Evolutionary conservation across 2,797 vertebrate genomes (phyloP), one percentile per base, ranked within the genome.

Genomic region (Aldrovandia affinis): DNA sequence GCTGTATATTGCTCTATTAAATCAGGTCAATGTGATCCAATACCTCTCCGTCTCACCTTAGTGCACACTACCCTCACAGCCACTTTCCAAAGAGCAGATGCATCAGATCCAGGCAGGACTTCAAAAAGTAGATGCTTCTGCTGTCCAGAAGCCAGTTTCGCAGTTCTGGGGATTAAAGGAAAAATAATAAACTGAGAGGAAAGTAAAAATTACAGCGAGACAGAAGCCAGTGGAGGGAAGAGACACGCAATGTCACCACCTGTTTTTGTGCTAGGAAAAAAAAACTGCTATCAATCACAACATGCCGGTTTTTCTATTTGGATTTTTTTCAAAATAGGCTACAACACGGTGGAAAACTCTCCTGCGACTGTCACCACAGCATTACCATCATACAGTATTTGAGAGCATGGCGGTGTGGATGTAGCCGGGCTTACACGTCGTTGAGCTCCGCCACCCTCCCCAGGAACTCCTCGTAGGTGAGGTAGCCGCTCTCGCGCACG

Each of bases 41-140:
- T 47, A 50, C 22, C 44, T 73, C n/a, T 42, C 42, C 5, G 28
- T 50, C 93, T 96, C 92, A 99, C 98, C 96, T 99, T 99, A 65
- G 98, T 99, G 87, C 98, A 99, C 85, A 99, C 95, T 59, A 99
- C 92, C 68, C 97, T 96, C 86, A 99, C 98, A 0, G 95, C 93
- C 87, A 99, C 96, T 90, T 99, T 99, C 98, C 98, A 99, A 91
- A 99, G 93, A 44, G 97, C 97, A n/a, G 97, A 95, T 68, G 97
- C 92, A 87, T 99, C 98, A 5, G 98, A 98, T 78, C 97, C 97
- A 68, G 98, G 97, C 85, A 97, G 96, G 55, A 99, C 97, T 89
- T 99, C 98, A 94, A 99, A 99, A 57, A 99, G 95, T 79, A 99
- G 96, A 92, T 99, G 97, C 89, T 98, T 99, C 89, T 97, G 97